phyloP scores from a whole-genome alignment of 2,888 invertebrate genomes.

The Griposia aprilina region DNA sequence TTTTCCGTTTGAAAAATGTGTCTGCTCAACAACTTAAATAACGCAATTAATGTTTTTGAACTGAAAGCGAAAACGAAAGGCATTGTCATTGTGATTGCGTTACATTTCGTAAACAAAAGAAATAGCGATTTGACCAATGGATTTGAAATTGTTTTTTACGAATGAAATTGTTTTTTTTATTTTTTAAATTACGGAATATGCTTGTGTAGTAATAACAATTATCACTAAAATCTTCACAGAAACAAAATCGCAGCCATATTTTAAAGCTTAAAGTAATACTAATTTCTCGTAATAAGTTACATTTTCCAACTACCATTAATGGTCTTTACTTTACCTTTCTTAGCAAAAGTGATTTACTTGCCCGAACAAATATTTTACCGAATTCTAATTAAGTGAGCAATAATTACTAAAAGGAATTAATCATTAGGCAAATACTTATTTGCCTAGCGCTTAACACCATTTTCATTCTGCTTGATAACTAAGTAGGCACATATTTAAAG shows the following conservation, averaged over 20 bases:
- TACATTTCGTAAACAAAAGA: neutral
- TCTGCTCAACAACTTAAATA: no score
- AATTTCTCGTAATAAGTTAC: neutral
- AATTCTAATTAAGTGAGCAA: constrained; percentile 14
- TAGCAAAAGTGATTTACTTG: constrained; percentile 19
- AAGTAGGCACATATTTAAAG: constrained; percentile 55
- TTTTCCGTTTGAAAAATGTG: neutral
- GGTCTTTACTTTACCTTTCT: constrained; percentile 10
- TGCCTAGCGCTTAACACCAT: constrained; percentile 22
- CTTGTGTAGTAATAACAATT: neutral
- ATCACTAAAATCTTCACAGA: neutral
- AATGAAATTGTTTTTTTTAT: neutral
- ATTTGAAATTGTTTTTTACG: neutral
- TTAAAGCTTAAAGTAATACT: neutral
- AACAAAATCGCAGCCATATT: neutral
- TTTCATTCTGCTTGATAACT: constrained; percentile 70
- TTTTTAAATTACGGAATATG: neutral
- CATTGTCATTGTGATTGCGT: no score
- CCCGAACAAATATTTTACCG: neutral
- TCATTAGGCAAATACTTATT: constrained; percentile 21
- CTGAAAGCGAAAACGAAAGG: no score
- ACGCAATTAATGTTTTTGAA: neutral
- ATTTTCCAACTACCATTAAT: constrained; percentile 10
- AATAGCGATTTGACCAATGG: neutral
- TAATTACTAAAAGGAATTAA: constrained; percentile 32